Base-by-base conservation (phyloP, 2,797 vertebrate genomes). In the Acipenser transmontanus region DNA sequence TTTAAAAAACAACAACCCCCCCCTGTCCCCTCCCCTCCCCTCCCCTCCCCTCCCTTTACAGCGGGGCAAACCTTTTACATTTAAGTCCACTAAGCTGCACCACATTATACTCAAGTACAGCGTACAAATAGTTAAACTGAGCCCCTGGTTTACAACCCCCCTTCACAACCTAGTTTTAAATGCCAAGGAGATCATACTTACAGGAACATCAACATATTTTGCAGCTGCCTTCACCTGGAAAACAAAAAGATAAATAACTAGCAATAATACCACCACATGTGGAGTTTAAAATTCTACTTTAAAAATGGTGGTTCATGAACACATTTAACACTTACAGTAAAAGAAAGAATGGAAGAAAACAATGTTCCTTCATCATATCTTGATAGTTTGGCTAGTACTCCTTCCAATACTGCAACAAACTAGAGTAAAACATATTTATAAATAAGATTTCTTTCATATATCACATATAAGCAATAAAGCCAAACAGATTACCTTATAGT, bases 311-410 rank as follows among this genome's bases (percentile, higher is more conserved):
- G 34, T 34, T 34, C 17, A 54, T 2, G 49, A 66, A 13, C 47
- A 54, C 67, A 69, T 11, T 9, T 67, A 72, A 77, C 81, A 93
- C 95, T 97, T 82, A 99, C 97, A 73, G 97, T 98, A 87, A 99
- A 96, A 61, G 95, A 97, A 76, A 98, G 92, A 74, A 99, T 88
- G 5, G 97, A 99, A 8, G 96, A 99, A 79, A 98, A 95, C 85
- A 99, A 93, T 2, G 95, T 97, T 69, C 97, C 97, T 89, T 99
- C 95, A 68, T 99, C 97, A 0, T 98, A 99, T 82, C 96, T 84
- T 3, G 96, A 96, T 68, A 99, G 84, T 72, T 98, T 99, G 74
- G 93, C 93, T 69, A 99, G 85, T 63, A 97, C 91, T 12, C 90
- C 81, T 75, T 98, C 95, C 73, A 99, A 79, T 73, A 98, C 94